phyloP scores from a whole-genome alignment of 2,113 vertebrate species.

The Coptodon bakossiorum region DNA sequence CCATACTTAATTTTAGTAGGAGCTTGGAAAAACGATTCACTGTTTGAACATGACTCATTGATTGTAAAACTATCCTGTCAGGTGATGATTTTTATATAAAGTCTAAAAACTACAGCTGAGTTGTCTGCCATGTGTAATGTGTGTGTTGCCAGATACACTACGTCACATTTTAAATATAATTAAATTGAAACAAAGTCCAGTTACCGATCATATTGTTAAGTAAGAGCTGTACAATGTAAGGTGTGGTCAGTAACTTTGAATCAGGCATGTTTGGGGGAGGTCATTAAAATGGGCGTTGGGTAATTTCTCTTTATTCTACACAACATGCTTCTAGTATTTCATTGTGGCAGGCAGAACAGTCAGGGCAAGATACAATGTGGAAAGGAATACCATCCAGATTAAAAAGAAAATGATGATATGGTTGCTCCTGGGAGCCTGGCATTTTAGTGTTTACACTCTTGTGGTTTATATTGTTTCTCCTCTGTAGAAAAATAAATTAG shows the following conservation, averaged over 20 bases:
- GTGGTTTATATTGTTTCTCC: not conserved
- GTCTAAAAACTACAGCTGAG: not conserved
- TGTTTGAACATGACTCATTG: not conserved
- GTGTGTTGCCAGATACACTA: not conserved
- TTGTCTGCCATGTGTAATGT: not conserved
- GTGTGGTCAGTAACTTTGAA: not conserved
- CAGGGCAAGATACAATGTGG: not conserved
- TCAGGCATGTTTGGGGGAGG: not conserved
- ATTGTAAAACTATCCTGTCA: not conserved
- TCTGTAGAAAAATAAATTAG: not conserved
- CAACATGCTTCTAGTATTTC: not conserved
- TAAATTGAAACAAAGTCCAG: not conserved
- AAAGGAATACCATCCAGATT: not conserved
- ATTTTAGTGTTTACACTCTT: not conserved
- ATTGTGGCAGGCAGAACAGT: not conserved
- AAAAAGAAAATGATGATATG: not conserved
- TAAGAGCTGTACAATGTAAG: not conserved
- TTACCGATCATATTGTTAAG: not conserved
- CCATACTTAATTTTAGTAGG: not conserved
- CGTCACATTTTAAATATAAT: not conserved
- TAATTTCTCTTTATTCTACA: not conserved
- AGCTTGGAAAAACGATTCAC: not conserved
- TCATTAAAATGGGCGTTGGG: not conserved
- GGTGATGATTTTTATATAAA: not conserved
- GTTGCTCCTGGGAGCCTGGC: not conserved